These are phyloP conservation scores for Mesorhabditis belari DNA, from an alignment of 2,888 invertebrate genomes.

Conservation along the genomic window DNA sequence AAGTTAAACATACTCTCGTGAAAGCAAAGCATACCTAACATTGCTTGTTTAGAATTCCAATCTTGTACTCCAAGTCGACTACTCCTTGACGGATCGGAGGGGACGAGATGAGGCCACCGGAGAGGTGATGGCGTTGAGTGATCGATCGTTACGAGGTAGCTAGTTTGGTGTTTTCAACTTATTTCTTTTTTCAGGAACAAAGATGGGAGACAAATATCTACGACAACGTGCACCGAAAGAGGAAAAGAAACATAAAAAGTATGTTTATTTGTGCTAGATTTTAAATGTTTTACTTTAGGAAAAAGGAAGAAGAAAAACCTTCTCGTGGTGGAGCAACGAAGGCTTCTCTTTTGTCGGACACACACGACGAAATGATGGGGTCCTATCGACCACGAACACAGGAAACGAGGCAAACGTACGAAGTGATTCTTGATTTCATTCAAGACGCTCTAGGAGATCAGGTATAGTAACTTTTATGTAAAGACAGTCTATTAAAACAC, in stretches of 20 bases:
- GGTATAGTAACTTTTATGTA: constrained; percentile 49
- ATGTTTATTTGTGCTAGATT: neutral
- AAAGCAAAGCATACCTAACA: neutral
- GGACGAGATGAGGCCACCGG: constrained; percentile 96
- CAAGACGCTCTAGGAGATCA: constrained; percentile 91
- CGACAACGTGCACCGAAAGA: constrained; percentile 85
- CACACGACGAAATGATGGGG: constrained; percentile 91
- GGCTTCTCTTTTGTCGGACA: constrained; percentile 56
- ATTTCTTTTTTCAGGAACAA: too few relatives aligned
- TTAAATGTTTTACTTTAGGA: constrained; percentile 14
- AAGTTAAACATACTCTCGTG: neutral
- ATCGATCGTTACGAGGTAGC: constrained; percentile 72
- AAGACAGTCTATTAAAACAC: constrained; percentile 64
- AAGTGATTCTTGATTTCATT: constrained; percentile 86
- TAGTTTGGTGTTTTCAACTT: too few relatives aligned
- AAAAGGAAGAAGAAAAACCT: constrained; percentile 23
- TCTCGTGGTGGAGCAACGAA: constrained; percentile 68
- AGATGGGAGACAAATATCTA: constrained; percentile 93
- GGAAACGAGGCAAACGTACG: constrained; percentile 94
- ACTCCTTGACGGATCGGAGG: constrained; percentile 86
- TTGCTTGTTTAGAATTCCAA: constrained; percentile 83
- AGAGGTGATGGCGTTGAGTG: constrained; percentile 89
- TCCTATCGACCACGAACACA: constrained; percentile 90
- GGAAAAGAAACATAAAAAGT: constrained; percentile 65
- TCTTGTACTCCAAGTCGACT: constrained; percentile 97